Evolutionary conservation across 2,113 vertebrate species (phyloP).

Genomic region (Phoxinus phoxinus): DNA sequence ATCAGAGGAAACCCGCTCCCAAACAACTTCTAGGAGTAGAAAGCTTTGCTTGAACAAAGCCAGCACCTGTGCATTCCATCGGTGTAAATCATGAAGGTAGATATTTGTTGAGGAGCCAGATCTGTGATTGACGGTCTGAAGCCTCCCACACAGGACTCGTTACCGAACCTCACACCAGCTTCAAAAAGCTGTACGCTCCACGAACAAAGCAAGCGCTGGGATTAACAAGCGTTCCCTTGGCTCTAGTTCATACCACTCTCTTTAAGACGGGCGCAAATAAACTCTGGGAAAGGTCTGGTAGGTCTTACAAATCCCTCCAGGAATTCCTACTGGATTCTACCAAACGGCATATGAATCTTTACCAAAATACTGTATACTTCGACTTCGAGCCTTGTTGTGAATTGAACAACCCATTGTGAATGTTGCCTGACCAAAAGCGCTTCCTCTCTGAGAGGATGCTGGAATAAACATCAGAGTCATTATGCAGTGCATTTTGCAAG

Average conservation of each 20-base stretch:
- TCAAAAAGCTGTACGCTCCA: slow-evolving; percentile 1
- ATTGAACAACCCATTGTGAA: not conserved
- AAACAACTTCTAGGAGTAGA: not conserved
- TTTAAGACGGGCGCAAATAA: slow-evolving; percentile 33
- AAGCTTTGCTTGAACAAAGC: not conserved
- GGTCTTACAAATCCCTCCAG: not conserved
- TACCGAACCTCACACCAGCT: slow-evolving; percentile 11
- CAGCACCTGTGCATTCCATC: slow-evolving; percentile 13
- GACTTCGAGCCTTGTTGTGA: not conserved
- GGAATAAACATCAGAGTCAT: slow-evolving; percentile 1
- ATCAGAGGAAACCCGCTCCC: not conserved
- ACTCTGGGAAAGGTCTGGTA: not conserved
- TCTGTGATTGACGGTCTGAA: slow-evolving; percentile 3
- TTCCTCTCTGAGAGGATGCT: not conserved
- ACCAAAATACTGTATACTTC: not conserved
- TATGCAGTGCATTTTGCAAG: not conserved
- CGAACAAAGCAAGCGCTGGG: not conserved
- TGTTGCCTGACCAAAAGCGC: not conserved
- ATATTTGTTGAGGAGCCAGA: not conserved
- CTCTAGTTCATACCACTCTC: slow-evolving; percentile 15
- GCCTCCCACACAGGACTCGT: slow-evolving; percentile 42
- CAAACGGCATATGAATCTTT: not conserved
- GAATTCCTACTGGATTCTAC: not conserved
- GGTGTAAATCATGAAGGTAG: not conserved
- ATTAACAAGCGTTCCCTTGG: slow-evolving; percentile 43